Conservation (phyloP, 2,113 vertebrate species). For the Lagopus muta region DNA sequence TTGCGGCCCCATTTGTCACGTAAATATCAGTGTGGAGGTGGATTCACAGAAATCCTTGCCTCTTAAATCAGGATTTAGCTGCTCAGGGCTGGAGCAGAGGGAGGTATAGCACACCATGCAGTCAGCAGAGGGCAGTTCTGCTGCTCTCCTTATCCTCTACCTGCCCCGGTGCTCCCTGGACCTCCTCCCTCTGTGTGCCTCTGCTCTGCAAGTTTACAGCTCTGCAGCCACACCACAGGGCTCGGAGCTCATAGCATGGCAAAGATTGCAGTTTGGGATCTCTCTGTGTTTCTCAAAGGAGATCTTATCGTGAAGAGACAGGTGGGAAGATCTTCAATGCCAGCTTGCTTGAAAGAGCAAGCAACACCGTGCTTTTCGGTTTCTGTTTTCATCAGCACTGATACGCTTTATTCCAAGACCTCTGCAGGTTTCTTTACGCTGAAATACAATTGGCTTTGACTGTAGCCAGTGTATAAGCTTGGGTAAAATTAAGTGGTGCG, state of each 20-base stretch:
- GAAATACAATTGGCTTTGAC: not conserved
- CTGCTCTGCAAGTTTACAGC: not conserved
- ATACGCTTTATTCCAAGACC: not conserved
- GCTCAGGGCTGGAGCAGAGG: not conserved
- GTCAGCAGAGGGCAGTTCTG: slow-evolving; percentile 64
- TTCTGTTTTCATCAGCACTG: not conserved
- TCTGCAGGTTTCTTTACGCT: not conserved
- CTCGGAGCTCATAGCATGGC: rapidly evolving
- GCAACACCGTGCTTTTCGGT: rapidly evolving
- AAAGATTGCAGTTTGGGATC: rapidly evolving
- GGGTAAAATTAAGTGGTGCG: not conserved
- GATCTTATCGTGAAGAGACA: not conserved
- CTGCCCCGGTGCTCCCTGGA: not conserved
- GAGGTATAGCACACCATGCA: rapidly evolving
- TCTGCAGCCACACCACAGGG: rapidly evolving
- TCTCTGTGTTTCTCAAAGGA: not conserved
- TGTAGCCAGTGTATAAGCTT: not conserved
- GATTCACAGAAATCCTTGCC: rapidly evolving
- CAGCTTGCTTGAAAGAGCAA: not conserved
- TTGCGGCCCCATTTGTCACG: rapidly evolving
- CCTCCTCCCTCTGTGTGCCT: not conserved
- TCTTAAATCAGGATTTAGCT: rapidly evolving
- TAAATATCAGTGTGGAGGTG: rapidly evolving
- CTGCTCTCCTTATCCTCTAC: not conserved
- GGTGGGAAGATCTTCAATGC: not conserved